phyloP scores from a whole-genome alignment of 2,888 invertebrate genomes.

The Nephrotoma guestfalica region DNA sequence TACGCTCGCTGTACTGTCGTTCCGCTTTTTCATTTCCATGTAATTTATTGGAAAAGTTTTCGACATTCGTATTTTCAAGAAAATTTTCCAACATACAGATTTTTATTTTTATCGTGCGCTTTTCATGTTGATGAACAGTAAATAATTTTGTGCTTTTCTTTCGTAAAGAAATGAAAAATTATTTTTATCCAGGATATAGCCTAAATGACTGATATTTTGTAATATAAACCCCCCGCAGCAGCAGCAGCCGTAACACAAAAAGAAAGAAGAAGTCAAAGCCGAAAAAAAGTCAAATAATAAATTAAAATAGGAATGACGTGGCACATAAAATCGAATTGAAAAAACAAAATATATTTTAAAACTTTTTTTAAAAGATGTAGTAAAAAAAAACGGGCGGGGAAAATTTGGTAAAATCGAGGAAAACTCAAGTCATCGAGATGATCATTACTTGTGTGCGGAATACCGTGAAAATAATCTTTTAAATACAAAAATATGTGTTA shows the following conservation, averaged over 20 bases:
- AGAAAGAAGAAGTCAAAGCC: not conserved
- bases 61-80: not conserved
- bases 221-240: not conserved
- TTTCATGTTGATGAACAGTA: not conserved
- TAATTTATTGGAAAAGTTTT: not conserved
- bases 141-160: not conserved
- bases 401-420: not conserved
- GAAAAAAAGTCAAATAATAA: not conserved
- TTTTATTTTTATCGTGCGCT: not conserved
- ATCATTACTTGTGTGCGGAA: not conserved
- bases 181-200: not conserved
- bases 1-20: not conserved
- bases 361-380: not conserved
- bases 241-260: not conserved
- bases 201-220: not conserved
- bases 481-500: not conserved
- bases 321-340: not conserved
- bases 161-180: not conserved
- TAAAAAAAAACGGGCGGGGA: not conserved
- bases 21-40: not conserved
- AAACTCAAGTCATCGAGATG: not conserved
- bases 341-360: not conserved
- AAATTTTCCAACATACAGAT: not conserved
- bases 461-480: not conserved
- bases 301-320: not conserved